These are phyloP conservation scores for Tragelaphus imberbis DNA, from an alignment of 2,113 vertebrate species.

Conservation along the genomic window DNA sequence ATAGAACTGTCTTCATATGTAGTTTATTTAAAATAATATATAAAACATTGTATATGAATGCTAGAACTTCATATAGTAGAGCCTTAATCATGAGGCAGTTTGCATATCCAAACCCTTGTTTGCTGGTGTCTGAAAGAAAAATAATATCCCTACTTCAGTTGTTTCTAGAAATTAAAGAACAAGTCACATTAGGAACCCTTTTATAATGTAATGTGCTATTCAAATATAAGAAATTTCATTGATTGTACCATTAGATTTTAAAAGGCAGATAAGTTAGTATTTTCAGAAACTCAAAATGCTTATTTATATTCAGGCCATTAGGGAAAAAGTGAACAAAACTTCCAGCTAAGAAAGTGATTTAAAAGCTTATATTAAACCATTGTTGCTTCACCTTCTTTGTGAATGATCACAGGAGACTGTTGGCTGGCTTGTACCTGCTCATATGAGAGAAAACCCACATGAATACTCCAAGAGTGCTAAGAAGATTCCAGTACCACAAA, in stretches of 20 bases:
- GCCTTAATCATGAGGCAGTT: background rate
- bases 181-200: background rate
- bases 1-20: background rate
- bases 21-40: background rate
- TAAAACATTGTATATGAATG: background rate
- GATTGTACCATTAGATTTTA: background rate
- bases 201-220: background rate
- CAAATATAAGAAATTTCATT: background rate
- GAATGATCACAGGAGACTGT: background rate
- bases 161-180: constrained; percentile 20
- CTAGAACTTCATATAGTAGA: background rate
- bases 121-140: background rate
- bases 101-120: background rate
- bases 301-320: constrained; percentile 32
- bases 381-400: background rate
- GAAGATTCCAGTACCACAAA: background rate
- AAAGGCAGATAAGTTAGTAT: background rate
- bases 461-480: background rate
- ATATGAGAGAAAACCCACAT: background rate
- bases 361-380: background rate
- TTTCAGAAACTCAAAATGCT: background rate
- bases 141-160: background rate
- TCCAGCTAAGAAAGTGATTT: background rate
- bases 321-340: constrained; percentile 1
- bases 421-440: background rate